These are phyloP conservation scores for Diadema setosum DNA, from an alignment of 35 echinoderm and acorn worm species.

Conservation along the genomic window DNA sequence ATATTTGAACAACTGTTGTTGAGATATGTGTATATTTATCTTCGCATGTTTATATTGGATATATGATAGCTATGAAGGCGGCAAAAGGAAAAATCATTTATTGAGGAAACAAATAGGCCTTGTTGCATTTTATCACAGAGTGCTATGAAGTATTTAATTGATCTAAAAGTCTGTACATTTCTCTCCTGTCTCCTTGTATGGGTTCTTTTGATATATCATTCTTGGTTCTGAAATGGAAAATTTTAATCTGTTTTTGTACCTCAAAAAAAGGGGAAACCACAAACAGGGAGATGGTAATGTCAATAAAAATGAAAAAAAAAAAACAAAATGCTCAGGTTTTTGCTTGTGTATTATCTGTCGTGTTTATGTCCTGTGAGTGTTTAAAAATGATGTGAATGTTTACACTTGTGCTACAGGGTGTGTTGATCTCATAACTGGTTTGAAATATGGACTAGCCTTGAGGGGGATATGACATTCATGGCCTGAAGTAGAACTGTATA, in stretches of 20 bases:
- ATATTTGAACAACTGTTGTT: background rate
- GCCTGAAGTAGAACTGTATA: no score
- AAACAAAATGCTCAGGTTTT: no score
- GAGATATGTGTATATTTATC: background rate
- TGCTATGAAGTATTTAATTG: background rate
- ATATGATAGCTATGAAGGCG: slow-evolving; percentile 1
- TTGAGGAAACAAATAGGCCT: background rate
- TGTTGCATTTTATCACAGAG: background rate
- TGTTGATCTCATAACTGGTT: no score
- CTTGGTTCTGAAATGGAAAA: slow-evolving; percentile 6
- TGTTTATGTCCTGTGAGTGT: background rate
- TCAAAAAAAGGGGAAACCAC: no score
- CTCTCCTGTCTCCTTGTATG: background rate
- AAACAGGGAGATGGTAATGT: background rate
- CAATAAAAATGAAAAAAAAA: slow-evolving; percentile 14
- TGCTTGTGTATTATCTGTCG: background rate
- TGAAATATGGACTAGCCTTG: no score
- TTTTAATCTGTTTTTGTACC: background rate
- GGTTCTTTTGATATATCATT: slow-evolving; percentile 11
- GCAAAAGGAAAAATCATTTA: background rate
- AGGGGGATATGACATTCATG: no score
- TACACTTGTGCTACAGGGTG: no score
- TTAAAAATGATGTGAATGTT: background rate
- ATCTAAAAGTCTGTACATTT: slow-evolving; percentile 15
- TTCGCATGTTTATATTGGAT: slow-evolving; percentile 13